Evolutionary conservation across 2,797 vertebrate species (phyloP).

Genomic region (Mormyrus proboscirostris): DNA sequence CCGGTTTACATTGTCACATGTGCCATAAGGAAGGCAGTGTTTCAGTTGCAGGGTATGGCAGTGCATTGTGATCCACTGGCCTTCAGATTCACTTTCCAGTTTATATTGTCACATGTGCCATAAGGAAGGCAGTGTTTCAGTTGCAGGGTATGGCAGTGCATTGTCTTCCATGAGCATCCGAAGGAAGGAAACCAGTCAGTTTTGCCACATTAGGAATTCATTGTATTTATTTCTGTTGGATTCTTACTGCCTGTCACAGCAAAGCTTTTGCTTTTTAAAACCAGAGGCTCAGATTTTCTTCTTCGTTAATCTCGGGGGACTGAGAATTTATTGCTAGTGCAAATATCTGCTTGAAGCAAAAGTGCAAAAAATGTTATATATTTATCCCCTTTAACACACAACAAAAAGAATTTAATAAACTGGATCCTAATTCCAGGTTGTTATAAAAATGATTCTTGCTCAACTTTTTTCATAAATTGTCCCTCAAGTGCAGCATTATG

Average conservation of each 20-base stretch:
- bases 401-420: not conserved
- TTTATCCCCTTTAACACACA: not conserved
- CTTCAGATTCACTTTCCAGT: not conserved
- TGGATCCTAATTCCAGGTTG: not conserved
- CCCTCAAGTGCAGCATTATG: slow-evolving; percentile 16
- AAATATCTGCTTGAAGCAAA: not conserved
- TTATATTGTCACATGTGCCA: not conserved
- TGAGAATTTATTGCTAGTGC: not conserved
- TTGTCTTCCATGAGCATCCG: not conserved
- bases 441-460: slow-evolving; percentile 9
- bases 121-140: not conserved
- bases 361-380: not conserved
- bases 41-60: no score
- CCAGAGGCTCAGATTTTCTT: not conserved
- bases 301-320: not conserved
- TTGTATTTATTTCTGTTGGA: not conserved
- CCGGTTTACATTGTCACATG: no score
- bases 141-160: not conserved
- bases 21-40: no score
- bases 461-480: slow-evolving; percentile 3
- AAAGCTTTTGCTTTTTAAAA: not conserved
- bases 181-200: not conserved
- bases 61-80: not conserved
- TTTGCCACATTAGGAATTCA: not conserved
- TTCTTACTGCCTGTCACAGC: not conserved